phyloP scores from a whole-genome alignment of 2,888 invertebrate species.

The Troides helena region DNA sequence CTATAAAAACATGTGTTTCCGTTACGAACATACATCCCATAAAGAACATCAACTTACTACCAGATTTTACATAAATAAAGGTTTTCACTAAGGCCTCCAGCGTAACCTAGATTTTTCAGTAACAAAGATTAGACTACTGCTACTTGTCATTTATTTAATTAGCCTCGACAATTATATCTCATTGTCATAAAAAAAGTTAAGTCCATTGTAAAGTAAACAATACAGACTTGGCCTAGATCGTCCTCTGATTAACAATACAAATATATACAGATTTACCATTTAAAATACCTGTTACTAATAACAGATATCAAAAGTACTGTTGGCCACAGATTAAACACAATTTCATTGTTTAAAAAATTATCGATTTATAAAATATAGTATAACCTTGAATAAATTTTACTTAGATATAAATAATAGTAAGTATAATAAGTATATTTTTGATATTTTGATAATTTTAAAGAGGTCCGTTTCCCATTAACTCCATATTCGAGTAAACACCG shows the following conservation, averaged over 20 bases:
- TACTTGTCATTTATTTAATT: slow-evolving; percentile 1
- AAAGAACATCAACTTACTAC: neutral
- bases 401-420: no score
- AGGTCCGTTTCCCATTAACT: no score
- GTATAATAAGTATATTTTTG: no score
- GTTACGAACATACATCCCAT: no score
- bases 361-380: no score
- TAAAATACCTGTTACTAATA: neutral
- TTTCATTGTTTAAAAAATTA: neutral
- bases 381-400: no score
- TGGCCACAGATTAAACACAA: neutral
- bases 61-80: neutral
- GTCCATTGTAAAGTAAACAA: neutral
- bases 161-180: slow-evolving; percentile 2
- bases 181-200: neutral
- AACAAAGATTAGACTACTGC: neutral
- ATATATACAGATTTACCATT: neutral
- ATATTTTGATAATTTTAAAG: no score
- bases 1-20: no score
- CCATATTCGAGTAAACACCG: no score
- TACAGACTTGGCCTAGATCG: slow-evolving; percentile 12
- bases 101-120: neutral
- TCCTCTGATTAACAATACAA: slow-evolving; percentile 1
- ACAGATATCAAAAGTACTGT: neutral
- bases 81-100: neutral